A percentile compares a stretch with the other conserved stretches of the same genome.
Evolutionary conservation across 1,140 invertebrate species (phyloP).

Genomic region (Lepeophtheirus salmonis): DNA sequence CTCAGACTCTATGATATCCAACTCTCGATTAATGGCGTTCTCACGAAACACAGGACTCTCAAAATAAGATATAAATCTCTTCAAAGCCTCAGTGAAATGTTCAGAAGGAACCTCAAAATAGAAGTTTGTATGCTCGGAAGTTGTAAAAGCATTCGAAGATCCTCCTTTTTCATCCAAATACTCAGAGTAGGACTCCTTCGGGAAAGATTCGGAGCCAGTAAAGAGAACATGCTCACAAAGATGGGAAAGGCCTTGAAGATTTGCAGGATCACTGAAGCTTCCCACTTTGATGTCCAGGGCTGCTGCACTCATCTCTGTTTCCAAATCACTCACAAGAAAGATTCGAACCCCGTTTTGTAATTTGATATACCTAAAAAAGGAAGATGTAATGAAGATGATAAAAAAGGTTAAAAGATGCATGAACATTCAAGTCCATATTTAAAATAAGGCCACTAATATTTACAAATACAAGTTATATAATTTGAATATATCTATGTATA

Average conservation of each 20-base stretch:
- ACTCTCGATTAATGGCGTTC: slow-evolving; percentile 65
- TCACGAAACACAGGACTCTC: slow-evolving; percentile 32
- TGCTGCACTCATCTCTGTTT: neutral
- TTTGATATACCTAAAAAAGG: neutral
- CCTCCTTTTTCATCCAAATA: slow-evolving; percentile 39
- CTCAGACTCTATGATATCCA: slow-evolving; percentile 88
- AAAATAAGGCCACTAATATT: too few relatives aligned
- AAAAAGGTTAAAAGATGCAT: too few relatives aligned
- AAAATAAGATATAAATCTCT: slow-evolving; percentile 39
- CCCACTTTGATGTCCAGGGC: slow-evolving; percentile 29
- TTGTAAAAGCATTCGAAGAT: slow-evolving; percentile 67
- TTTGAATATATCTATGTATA: too few relatives aligned
- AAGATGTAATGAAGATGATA: too few relatives aligned
- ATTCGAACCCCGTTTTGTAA: slow-evolving; percentile 13
- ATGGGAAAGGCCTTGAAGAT: slow-evolving; percentile 75
- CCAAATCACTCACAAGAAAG: neutral
- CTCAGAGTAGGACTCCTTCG: slow-evolving; percentile 64
- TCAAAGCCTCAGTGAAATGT: slow-evolving; percentile 47
- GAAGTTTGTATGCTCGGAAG: slow-evolving; percentile 71
- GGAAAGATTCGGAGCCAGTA: slow-evolving; percentile 78
- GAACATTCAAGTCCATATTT: too few relatives aligned
- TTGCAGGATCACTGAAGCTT: slow-evolving; percentile 62
- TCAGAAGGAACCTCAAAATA: slow-evolving; percentile 60
- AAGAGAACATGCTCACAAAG: slow-evolving; percentile 98
- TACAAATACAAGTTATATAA: too few relatives aligned